Evolutionary conservation across 2,113 vertebrate species (phyloP).

Genomic region (Lipotes vexillifer): DNA sequence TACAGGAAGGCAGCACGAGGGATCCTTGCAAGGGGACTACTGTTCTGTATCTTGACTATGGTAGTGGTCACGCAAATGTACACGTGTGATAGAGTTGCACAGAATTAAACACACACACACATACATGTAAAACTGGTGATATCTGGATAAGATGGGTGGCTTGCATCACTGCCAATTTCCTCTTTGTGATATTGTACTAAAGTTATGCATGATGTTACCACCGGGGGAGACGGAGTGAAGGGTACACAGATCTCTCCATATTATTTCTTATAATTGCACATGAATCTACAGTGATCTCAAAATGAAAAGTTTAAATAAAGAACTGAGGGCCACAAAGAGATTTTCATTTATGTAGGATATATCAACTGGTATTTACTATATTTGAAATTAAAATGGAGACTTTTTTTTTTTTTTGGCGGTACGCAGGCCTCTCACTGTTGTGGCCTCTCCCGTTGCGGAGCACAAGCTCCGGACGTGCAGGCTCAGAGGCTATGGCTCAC

Average conservation of each 20-base stretch:
- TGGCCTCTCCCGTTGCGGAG: too few species aligned
- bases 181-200: background rate
- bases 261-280: background rate
- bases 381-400: background rate
- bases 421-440: too few species aligned
- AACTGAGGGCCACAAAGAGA: background rate
- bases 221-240: background rate
- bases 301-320: background rate
- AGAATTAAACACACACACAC: background rate
- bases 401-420: background rate
- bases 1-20: background rate
- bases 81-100: background rate
- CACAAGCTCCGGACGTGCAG: too few species aligned
- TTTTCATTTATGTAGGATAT: background rate
- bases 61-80: background rate
- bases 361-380: background rate
- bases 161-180: background rate
- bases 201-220: background rate
- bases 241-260: background rate
- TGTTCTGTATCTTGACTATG: background rate
- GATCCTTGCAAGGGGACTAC: background rate
- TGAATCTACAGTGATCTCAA: background rate
- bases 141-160: background rate
- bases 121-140: background rate
- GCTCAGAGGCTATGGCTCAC: too few species aligned